Base-by-base conservation (phyloP, 2,113 vertebrate species). In the Equus przewalskii region DNA sequence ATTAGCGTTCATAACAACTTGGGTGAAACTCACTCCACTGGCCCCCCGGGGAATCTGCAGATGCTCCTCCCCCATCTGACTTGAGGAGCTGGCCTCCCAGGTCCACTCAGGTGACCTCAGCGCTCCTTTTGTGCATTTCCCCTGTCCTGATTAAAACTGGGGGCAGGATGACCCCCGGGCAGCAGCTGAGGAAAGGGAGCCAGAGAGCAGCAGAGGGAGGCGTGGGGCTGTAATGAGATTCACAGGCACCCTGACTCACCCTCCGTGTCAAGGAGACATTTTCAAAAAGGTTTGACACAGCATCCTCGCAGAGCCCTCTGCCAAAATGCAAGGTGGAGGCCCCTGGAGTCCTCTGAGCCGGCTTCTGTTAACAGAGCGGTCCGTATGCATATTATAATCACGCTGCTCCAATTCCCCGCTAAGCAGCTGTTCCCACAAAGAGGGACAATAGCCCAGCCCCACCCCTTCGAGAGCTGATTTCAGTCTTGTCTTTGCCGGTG, bases 391-490 rank as follows among this genome's bases (percentile, higher is more conserved):
- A 41, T 86, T 89, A 54, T 97, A 92, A 97, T 98, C 94, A 44
- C 12, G 14, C 44, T 0, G 79, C 60, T 33, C 92, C 94, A 13
- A 4, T 15, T 90, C 85, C 88, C 97, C 72, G 72, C 62, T n/a
- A 58, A 79, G 97, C 97, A 97, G 97, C 96, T 97, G 97, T 97
- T 95, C 96, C 97, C 96, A 92, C 97, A 95, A 91, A 96, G 89
- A 83, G 97, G 96, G 96, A 98, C 97, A 98, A 97, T 96, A 19
- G 97, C 92, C 82, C 7, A 4, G 86, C 91, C 94, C 97, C 94
- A 60, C 89, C 97, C 97, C 91, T 96, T 51, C 3, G 13, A 54
- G 73, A 60, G 96, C 97, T 46, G 94, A 91, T 89, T 88, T 78
- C 97, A 95, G 92, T 67, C 95, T 70, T 46, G 92, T 91, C 96